phyloP scores from a whole-genome alignment of 2,888 invertebrate genomes.

The Muschampia plurimacula region DNA sequence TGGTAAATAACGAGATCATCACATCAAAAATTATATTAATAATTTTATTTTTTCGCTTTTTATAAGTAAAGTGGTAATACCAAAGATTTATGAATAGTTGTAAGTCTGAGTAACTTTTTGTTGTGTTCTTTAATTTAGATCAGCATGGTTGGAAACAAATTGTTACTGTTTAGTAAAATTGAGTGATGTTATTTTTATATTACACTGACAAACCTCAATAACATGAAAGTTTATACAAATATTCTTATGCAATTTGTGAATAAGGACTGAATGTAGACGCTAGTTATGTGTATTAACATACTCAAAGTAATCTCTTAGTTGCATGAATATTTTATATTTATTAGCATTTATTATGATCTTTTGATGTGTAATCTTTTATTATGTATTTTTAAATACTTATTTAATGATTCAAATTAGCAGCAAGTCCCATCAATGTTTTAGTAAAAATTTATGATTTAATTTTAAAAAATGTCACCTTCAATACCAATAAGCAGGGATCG shows the following conservation, averaged over 20 bases:
- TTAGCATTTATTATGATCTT: slow-evolving; percentile 55
- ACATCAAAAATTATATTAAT: slow-evolving; percentile 59
- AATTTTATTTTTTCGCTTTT: slow-evolving; percentile 59
- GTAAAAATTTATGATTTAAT: too few species aligned
- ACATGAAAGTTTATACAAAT: slow-evolving; percentile 66
- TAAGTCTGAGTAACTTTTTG: slow-evolving; percentile 72
- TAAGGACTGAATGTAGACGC: slow-evolving; percentile 77
- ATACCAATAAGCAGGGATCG: too few species aligned
- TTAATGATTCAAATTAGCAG: too few species aligned
- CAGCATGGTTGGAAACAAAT: slow-evolving; percentile 79
- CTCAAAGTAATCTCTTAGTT: slow-evolving; percentile 60
- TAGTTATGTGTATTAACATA: slow-evolving; percentile 63
- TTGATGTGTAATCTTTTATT: slow-evolving; percentile 16
- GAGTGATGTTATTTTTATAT: slow-evolving; percentile 77
- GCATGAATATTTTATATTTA: slow-evolving; percentile 53
- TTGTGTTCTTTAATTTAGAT: slow-evolving; percentile 56
- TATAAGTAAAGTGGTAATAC: slow-evolving; percentile 72
- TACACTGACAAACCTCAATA: slow-evolving; percentile 73
- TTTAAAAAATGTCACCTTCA: too few species aligned
- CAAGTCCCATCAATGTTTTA: too few species aligned
- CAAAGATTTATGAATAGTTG: slow-evolving; percentile 81
- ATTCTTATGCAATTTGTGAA: slow-evolving; percentile 72
- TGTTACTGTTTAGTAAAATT: slow-evolving; percentile 76
- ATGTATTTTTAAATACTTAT: not conserved
- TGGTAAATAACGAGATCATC: slow-evolving; percentile 58